Percentiles rank a stretch among this genome's conserved stretches.
Evolutionary conservation across 2,888 invertebrate species (phyloP).

Genomic region (Acholoe squamosa): DNA sequence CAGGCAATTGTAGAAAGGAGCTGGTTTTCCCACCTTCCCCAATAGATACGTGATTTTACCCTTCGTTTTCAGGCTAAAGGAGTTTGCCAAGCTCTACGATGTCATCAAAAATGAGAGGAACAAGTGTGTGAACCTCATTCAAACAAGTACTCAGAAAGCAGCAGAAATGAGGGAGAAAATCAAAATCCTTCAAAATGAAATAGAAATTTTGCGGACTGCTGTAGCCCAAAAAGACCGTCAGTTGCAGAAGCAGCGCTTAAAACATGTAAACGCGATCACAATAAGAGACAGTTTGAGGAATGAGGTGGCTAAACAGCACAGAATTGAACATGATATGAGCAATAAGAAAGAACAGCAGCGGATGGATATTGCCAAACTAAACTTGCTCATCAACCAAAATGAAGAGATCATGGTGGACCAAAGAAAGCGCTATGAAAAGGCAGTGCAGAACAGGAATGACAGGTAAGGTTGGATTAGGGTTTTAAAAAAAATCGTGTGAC

Average conservation of each 20-base stretch:
- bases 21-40: too few species aligned
- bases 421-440: constrained; percentile 81
- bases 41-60: too few species aligned
- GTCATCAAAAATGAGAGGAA: constrained; percentile 83
- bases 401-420: constrained; percentile 83
- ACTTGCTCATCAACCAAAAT: constrained; percentile 82
- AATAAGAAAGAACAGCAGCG: constrained; percentile 82
- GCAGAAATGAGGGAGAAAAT: constrained; percentile 84
- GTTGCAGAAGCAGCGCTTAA: constrained; percentile 81
- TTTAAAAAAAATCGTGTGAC: too few species aligned
- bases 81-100: constrained; percentile 83
- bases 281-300: constrained; percentile 82
- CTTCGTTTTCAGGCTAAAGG: constrained; percentile 79
- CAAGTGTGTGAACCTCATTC: constrained; percentile 83
- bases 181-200: constrained; percentile 83
- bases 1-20: background rate
- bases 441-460: constrained; percentile 82
- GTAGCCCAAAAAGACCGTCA: constrained; percentile 82
- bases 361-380: constrained; percentile 83
- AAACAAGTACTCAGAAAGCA: constrained; percentile 83
- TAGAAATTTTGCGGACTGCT: constrained; percentile 82
- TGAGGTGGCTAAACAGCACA: constrained; percentile 82
- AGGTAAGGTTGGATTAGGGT: constrained; percentile 71
- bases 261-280: constrained; percentile 81
- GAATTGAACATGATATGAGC: constrained; percentile 81